Evolutionary conservation across 2,888 invertebrate genomes (phyloP).

Genomic region (Nasonovia ribisnigri): DNA sequence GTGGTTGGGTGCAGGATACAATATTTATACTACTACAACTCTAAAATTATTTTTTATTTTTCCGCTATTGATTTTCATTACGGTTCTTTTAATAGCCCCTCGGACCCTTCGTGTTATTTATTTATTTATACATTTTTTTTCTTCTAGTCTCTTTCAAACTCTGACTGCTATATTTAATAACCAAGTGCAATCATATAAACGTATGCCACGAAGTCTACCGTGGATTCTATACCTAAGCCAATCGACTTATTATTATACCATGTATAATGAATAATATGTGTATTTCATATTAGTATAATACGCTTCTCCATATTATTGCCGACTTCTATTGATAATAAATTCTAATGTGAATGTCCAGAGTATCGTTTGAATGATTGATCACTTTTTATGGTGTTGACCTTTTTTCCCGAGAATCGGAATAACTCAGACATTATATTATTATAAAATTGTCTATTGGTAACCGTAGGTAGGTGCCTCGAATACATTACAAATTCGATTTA

Average conservation of each 20-base stretch:
- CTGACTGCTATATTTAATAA: neutral
- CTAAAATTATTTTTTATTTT: neutral
- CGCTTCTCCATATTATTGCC: neutral
- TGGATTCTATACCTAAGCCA: neutral
- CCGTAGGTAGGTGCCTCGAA: neutral
- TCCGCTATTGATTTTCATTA: conserved; percentile 15
- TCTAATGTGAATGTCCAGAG: neutral
- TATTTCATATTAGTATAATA: neutral
- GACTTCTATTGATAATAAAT: neutral
- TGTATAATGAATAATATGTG: neutral
- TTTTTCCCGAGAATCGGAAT: neutral
- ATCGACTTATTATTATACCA: neutral
- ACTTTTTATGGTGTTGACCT: neutral
- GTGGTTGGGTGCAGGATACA: neutral
- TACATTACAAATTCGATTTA: neutral
- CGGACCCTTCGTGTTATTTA: neutral
- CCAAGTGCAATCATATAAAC: neutral
- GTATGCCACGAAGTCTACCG: neutral
- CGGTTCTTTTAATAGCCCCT: neutral
- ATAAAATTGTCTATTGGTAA: neutral
- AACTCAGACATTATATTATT: neutral
- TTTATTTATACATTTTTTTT: neutral
- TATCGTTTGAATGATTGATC: neutral
- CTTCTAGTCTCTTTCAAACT: neutral
- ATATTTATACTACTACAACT: neutral